A percentile compares a stretch with the other conserved stretches of the same genome.
Evolutionary conservation across 1,140 invertebrate genomes (phyloP).

Genomic region (Formica exsecta): DNA sequence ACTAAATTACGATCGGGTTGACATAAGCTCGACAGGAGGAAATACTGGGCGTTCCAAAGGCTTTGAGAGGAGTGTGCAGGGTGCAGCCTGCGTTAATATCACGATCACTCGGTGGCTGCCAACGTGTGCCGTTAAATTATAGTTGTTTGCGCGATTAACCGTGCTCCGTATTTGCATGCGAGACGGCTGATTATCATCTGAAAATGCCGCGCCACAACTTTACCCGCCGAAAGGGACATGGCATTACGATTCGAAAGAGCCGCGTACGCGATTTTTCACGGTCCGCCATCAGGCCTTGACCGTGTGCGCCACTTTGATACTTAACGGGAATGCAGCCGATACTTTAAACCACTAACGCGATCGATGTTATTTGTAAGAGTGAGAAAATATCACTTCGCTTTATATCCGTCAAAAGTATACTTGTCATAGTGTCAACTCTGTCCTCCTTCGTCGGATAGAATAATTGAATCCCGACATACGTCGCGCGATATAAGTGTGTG

Average conservation of each 20-base stretch:
- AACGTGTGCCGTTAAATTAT: constrained; percentile 65
- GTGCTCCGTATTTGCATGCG: constrained; percentile 63
- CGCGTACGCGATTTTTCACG: constrained; percentile 52
- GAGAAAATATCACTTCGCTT: constrained; percentile 14
- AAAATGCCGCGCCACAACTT: constrained; percentile 40
- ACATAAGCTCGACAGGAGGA: background rate
- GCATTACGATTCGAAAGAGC: constrained; percentile 28
- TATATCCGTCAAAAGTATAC: no score
- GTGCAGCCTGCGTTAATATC: constrained; percentile 49
- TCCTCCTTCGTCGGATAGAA: no score
- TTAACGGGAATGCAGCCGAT: constrained; percentile 48
- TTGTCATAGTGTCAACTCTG: background rate
- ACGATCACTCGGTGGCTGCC: background rate
- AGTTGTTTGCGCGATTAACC: constrained; percentile 65
- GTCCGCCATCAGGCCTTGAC: constrained; percentile 43
- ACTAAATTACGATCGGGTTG: background rate
- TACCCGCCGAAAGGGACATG: constrained; percentile 58
- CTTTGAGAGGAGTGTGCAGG: background rate
- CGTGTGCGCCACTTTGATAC: constrained; percentile 47
- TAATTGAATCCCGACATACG: background rate
- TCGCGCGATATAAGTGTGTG: background rate
- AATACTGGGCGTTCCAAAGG: background rate
- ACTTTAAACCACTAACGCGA: background rate
- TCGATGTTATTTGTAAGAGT: background rate
- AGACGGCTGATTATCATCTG: constrained; percentile 67